Percentiles rank a stretch among this genome's conserved stretches.
These are phyloP conservation scores for Helicolenus hilgendorfi DNA, from an alignment of 2,797 vertebrate genomes.

Conservation along the genomic window DNA sequence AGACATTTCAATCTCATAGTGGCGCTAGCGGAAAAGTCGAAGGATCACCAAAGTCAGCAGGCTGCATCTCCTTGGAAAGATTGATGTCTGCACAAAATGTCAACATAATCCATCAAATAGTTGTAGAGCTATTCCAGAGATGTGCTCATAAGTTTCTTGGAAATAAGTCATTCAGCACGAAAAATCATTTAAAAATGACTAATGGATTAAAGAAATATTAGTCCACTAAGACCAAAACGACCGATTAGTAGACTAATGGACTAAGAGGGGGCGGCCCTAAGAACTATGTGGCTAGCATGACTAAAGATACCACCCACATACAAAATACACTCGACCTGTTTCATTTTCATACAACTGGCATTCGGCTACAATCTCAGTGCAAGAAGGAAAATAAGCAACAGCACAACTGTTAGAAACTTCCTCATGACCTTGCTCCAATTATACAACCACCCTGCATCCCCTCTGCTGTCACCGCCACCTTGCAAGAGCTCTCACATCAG, in stretches of 20 bases:
- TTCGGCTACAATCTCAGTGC: background rate
- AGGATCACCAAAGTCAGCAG: background rate
- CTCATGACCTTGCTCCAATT: slow-evolving; percentile 53
- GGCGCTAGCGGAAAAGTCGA: background rate
- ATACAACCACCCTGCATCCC: slow-evolving; percentile 40
- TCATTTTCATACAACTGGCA: background rate
- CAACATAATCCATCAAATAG: accelerated
- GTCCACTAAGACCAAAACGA: too few species aligned
- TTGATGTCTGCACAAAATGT: background rate
- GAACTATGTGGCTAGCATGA: background rate
- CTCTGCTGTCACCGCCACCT: slow-evolving; percentile 57
- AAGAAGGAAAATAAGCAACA: background rate
- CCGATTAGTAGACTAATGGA: too few species aligned
- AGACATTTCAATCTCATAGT: background rate
- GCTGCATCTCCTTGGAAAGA: background rate
- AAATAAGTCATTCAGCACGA: too few species aligned
- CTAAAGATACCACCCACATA: background rate
- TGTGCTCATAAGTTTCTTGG: too few species aligned
- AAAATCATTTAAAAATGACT: too few species aligned
- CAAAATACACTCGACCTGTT: background rate
- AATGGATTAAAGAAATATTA: too few species aligned
- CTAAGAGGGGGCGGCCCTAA: too few species aligned
- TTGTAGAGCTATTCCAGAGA: background rate
- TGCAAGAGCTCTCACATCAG: slow-evolving; percentile 44
- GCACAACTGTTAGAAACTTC: slow-evolving; percentile 7